A percentile compares a stretch with the other conserved stretches of the same genome.
phyloP scores from a whole-genome alignment of 2,888 invertebrate genomes.

The Meghimatium bilineatum region DNA sequence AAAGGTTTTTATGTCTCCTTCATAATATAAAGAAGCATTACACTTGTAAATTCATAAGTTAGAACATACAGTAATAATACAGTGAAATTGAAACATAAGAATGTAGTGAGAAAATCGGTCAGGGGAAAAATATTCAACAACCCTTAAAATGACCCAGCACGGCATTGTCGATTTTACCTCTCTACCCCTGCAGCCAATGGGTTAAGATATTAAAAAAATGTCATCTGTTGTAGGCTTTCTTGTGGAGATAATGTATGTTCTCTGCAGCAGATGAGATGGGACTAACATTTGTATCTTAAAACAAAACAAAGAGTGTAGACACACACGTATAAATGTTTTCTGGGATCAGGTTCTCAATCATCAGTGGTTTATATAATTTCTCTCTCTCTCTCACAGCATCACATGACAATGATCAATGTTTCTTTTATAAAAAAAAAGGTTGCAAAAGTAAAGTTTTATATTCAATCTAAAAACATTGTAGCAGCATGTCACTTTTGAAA shows the following conservation, averaged over 20 bases:
- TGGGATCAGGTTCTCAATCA: neutral
- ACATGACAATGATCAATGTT: conserved; percentile 14
- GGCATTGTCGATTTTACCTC: too few species aligned
- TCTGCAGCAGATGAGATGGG: too few species aligned
- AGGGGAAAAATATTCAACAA: too few species aligned
- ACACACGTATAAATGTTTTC: neutral
- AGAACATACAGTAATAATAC: too few species aligned
- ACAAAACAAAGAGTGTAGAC: neutral
- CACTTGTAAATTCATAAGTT: too few species aligned
- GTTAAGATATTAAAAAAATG: neutral
- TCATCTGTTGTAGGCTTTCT: neutral
- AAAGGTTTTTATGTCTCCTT: too few species aligned
- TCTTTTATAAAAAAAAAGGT: conserved; percentile 7
- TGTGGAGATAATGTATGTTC: too few species aligned
- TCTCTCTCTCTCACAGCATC: neutral
- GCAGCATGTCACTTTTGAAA: neutral
- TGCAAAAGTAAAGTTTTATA: conserved; percentile 14
- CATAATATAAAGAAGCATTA: too few species aligned
- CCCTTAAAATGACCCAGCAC: too few species aligned
- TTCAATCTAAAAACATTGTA: conserved; percentile 19
- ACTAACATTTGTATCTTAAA: neutral
- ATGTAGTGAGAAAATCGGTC: too few species aligned
- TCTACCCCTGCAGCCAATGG: too few species aligned
- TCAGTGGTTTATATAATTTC: conserved; percentile 1
- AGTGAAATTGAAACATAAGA: too few species aligned